Base-by-base conservation (phyloP, 2,113 vertebrate species). In the Chamaea fasciata region DNA sequence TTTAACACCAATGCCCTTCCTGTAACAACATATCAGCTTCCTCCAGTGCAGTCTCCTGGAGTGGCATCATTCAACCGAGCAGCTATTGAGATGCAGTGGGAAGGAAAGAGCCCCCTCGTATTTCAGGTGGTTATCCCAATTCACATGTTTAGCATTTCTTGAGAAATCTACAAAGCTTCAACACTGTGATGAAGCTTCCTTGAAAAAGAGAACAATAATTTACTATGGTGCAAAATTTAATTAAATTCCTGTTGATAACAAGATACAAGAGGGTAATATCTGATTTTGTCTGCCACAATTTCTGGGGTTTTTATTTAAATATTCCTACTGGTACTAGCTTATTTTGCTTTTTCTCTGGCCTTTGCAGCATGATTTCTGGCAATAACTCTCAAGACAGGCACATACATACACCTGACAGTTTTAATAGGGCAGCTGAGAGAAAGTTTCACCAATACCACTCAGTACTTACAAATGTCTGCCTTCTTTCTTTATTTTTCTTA, bases 61-160 rank as follows among this genome's bases (percentile, higher is more conserved):
- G 69, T 11, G 30, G 82, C 67, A 57, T 13, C 33, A 27, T 37
- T 49, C 85, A 93, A 3, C 90, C 27, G 28, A 2, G 11, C 0
- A 55, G 76, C 64, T n/a, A 8, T 49, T 11, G n/a, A 49, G 21
- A 52, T 7, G 42, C 11, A 64, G 56, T 1, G 14, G 59, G 30
- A 47, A 67, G 26, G 94, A 28, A 90, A 82, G 85, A 86, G 87
- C 73, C 67, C 86, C 68, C 93, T 89, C 41, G 1, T 89, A 59
- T 88, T 95, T 96, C 90, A 87, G 81, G 94, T 74, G 78, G 87
- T 91, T 89, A 87, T 63, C 80, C 85, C 94, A 88, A 65, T 91
- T 95, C 95, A 83, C 81, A 94, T 87, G 46, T 50, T 76, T 49
- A 65, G 81, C 71, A 76, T 87, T 96, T 95, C 94, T 92, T 74